Conservation (phyloP, 2,113 vertebrate genomes). For the Sula dactylatra region DNA sequence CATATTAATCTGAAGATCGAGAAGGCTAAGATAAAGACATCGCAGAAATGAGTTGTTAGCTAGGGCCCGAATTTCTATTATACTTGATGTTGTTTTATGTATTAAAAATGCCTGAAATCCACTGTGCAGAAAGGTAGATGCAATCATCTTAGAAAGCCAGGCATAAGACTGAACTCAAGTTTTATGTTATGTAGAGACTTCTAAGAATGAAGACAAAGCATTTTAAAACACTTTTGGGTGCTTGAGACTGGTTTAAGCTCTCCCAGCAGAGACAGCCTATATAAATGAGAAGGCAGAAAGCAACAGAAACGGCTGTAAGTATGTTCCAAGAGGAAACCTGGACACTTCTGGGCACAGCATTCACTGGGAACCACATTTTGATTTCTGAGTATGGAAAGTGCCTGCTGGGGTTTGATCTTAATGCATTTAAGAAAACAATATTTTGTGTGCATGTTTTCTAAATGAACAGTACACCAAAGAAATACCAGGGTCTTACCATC, state of each 20-base stretch:
- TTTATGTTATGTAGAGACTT: not conserved
- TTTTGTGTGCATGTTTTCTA: not conserved
- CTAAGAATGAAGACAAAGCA: not conserved
- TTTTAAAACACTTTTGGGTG: not conserved
- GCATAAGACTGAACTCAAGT: not conserved
- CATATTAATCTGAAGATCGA: not conserved
- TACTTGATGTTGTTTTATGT: not conserved
- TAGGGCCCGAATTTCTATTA: not conserved
- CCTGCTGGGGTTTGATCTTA: not conserved
- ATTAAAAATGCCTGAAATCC: not conserved
- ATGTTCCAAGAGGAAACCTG: not conserved
- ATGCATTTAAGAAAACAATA: fast-evolving
- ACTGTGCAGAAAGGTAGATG: not conserved
- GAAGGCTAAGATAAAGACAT: not conserved
- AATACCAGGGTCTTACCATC: not conserved
- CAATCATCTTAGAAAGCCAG: not conserved
- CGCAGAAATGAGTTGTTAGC: not conserved
- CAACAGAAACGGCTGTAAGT: not conserved
- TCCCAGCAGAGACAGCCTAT: not conserved
- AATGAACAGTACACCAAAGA: not conserved
- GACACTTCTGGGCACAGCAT: not conserved
- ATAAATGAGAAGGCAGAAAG: not conserved
- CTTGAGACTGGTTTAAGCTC: not conserved
- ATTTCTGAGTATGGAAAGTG: not conserved
- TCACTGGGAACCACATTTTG: not conserved